These are phyloP conservation scores for Ispidina picta DNA, from an alignment of 2,797 vertebrate species.

Conservation along the genomic window DNA sequence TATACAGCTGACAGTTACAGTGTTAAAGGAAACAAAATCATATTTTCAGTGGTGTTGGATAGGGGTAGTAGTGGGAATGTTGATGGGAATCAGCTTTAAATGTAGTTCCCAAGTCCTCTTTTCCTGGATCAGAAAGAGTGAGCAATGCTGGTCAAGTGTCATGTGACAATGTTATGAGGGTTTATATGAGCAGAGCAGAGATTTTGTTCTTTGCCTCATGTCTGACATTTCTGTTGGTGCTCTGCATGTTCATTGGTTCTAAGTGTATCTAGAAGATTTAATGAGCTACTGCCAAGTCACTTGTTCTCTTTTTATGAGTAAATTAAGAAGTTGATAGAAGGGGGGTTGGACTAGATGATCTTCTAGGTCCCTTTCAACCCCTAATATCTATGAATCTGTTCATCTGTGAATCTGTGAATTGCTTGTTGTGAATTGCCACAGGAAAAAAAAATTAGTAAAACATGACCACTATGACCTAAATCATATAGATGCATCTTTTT, in stretches of 20 bases:
- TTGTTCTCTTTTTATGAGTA: background rate
- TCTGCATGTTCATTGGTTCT: background rate
- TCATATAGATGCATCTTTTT: background rate
- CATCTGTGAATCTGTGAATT: background rate
- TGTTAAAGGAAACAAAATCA: background rate
- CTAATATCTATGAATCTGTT: no score
- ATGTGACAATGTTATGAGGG: background rate
- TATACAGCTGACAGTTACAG: background rate
- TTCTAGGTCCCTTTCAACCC: no score
- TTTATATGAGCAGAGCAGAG: background rate
- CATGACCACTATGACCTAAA: background rate
- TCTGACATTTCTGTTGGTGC: background rate
- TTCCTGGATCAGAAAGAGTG: background rate
- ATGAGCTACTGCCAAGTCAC: background rate
- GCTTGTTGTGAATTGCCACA: background rate
- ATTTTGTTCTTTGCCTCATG: background rate
- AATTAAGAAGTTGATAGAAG: background rate
- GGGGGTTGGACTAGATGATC: no score
- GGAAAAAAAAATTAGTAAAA: background rate
- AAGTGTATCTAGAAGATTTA: background rate
- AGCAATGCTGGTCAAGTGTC: background rate
- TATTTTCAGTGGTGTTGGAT: background rate
- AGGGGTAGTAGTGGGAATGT: background rate
- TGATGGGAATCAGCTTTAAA: background rate
- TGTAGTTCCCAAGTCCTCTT: background rate